Evolutionary conservation across 2,113 vertebrate species (phyloP), one percentile per base, ranked within the genome.

Genomic region (Clarias gariepinus): DNA sequence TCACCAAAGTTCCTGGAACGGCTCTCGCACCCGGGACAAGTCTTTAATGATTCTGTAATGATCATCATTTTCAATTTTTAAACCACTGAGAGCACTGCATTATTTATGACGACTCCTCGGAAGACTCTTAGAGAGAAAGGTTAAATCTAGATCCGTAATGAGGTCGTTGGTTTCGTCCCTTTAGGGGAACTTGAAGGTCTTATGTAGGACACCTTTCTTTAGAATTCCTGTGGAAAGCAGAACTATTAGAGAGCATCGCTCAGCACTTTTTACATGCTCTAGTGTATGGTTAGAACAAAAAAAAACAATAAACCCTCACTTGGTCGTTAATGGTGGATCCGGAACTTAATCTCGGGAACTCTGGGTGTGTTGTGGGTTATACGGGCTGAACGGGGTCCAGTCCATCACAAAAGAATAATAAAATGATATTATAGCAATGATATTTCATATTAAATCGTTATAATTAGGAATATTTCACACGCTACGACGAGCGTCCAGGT

Each of bases 81-180:
- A 79, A 33, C 53, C 1, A 30, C 53, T 33, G 52, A 78, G 12
- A 16, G 52, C 9, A 2, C 30, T 78, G 78, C 55, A 80, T 60
- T 80, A 80, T 80, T 80, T 60, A 80, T 80, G 28, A 60, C 60
- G 53, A 6, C 53, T 33, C 53, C 28, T 58, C 13, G 58, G 16
- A 58, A 33, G 55, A 33, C 55, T 80, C 18, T 33, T 80, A 36
- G 28, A 60, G 60, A 57, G 52, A 57, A 78, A 78, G 53, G 76
- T 57, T 1, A 57, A 23, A 60, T 80, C 77, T 13, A 80, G 78
- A 80, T 33, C 57, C 57, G 2, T 80, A 80, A 80, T 60, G 78
- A 80, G 55, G 55, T 13, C 78, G 3, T 60, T 60, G 18, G 78
- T 80, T 47, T 60, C 60, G 28, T 33, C 28, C 55, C 57, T 23